phyloP scores from a whole-genome alignment of 2,888 invertebrate species.

The Drosophila greeni region DNA sequence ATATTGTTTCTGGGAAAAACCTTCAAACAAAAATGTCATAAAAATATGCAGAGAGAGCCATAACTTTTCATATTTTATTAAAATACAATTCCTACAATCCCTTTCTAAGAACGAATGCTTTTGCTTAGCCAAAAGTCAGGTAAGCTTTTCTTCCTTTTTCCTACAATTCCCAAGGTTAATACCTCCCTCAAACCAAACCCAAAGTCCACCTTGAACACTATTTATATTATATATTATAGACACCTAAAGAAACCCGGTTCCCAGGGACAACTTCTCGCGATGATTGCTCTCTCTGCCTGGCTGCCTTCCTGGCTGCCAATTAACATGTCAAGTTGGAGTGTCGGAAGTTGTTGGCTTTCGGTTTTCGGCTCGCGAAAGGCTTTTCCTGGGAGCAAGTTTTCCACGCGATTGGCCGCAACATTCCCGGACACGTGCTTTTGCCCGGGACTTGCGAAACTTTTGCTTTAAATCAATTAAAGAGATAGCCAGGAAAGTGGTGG shows the following conservation, averaged over 20 bases:
- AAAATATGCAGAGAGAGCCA: background rate
- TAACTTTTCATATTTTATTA: background rate
- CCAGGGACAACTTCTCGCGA: conserved; percentile 8
- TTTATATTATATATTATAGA: no score
- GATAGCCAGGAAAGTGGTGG: background rate
- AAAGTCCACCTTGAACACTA: conserved; percentile 1
- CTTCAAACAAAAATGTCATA: background rate
- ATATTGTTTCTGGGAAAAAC: background rate
- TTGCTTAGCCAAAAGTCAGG: background rate
- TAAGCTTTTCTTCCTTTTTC: no score
- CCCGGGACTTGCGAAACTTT: conserved; percentile 21
- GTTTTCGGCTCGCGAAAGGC: conserved; percentile 55
- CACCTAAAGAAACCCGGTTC: background rate
- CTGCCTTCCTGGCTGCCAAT: conserved; percentile 57
- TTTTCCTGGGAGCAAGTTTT: conserved; percentile 42
- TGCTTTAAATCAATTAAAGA: conserved; percentile 60
- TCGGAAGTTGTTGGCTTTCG: conserved; percentile 65
- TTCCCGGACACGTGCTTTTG: conserved; percentile 41
- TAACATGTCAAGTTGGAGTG: conserved; percentile 65
- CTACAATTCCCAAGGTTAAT: background rate
- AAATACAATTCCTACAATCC: background rate
- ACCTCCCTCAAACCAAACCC: background rate
- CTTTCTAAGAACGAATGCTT: no score
- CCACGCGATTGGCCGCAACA: conserved; percentile 59
- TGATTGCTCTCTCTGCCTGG: conserved; percentile 24